These are phyloP conservation scores for Drosophila rufa DNA, from an alignment of 1,140 invertebrate genomes.

Conservation along the genomic window DNA sequence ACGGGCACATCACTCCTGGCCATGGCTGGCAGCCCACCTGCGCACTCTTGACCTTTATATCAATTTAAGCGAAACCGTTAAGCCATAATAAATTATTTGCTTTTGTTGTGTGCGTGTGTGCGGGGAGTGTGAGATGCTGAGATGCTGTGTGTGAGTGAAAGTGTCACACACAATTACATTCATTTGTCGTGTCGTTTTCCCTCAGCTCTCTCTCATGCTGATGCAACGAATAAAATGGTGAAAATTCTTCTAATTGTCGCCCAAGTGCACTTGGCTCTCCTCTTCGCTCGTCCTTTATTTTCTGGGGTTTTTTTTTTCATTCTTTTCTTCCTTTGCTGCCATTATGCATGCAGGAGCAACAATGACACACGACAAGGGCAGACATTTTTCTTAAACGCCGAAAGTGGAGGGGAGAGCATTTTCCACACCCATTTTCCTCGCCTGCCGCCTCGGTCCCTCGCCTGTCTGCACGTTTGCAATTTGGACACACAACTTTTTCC, in stretches of 20 bases:
- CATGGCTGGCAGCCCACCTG: constrained; percentile 34
- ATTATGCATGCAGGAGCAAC: constrained; percentile 75
- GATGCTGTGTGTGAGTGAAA: constrained; percentile 42
- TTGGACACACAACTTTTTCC: constrained; percentile 20
- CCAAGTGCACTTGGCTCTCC: constrained; percentile 62
- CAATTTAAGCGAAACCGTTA: constrained; percentile 68
- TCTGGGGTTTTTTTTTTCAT: background rate
- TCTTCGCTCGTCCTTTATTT: constrained; percentile 2
- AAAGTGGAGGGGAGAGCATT: constrained; percentile 10
- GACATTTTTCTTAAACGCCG: constrained; percentile 66
- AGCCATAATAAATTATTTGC: constrained; percentile 69
- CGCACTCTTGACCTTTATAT: constrained; percentile 75
- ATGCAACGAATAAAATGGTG: constrained; percentile 36
- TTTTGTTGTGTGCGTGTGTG: constrained; percentile 24
- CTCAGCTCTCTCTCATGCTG: background rate
- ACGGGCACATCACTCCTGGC: constrained; percentile 12
- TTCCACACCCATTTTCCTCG: background rate
- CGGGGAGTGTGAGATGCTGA: background rate
- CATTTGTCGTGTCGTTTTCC: constrained; percentile 55
- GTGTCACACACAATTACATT: constrained; percentile 73
- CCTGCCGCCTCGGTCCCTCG: no score
- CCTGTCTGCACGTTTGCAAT: constrained; percentile 20
- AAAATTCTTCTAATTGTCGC: constrained; percentile 77
- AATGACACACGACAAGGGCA: constrained; percentile 69
- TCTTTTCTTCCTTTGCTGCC: constrained; percentile 32